phyloP scores from a whole-genome alignment of 2,113 vertebrate genomes.

The Hippocampus mohnikei region DNA sequence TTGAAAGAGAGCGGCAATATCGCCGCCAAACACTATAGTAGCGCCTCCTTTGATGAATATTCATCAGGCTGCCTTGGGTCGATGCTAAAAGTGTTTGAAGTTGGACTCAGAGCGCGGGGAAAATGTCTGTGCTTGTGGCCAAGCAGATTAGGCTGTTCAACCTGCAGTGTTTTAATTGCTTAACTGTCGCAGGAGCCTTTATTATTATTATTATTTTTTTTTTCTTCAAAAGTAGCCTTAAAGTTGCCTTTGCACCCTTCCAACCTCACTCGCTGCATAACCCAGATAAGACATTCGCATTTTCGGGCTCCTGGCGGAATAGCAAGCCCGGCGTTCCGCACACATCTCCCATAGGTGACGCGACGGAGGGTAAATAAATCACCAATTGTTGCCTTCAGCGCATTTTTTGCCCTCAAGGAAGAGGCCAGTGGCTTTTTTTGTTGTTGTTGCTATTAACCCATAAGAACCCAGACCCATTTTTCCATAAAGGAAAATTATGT shows the following conservation, averaged over 20 bases:
- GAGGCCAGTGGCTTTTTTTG: constrained; percentile 12
- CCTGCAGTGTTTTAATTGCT: constrained; percentile 68
- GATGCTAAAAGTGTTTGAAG: constrained; percentile 57
- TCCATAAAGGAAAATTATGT: too few relatives aligned
- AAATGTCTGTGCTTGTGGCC: constrained; percentile 52
- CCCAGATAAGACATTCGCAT: constrained; percentile 65
- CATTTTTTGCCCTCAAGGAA: constrained; percentile 35
- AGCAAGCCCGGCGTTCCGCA: constrained; percentile 35
- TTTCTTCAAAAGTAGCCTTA: constrained; percentile 42
- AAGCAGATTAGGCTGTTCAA: constrained; percentile 61
- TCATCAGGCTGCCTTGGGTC: constrained; percentile 44
- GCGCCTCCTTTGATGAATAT: constrained; percentile 48
- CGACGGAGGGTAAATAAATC: constrained; percentile 55
- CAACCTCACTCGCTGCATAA: constrained; percentile 61
- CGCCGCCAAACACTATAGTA: constrained; percentile 26
- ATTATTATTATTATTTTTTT: not conserved
- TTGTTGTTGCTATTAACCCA: constrained; percentile 10
- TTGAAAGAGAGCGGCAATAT: constrained; percentile 38
- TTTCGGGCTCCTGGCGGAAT: constrained; percentile 44
- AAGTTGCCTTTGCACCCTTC: constrained; percentile 55
- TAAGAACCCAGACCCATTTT: too few relatives aligned
- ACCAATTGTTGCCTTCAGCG: constrained; percentile 32
- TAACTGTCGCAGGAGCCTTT: constrained; percentile 58
- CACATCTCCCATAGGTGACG: constrained; percentile 43
- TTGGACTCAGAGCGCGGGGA: constrained; percentile 40